A percentile compares a stretch with the other conserved stretches of the same genome.
Evolutionary conservation across 2,888 invertebrate species (phyloP).

Genomic region (Calameuta idolon): DNA sequence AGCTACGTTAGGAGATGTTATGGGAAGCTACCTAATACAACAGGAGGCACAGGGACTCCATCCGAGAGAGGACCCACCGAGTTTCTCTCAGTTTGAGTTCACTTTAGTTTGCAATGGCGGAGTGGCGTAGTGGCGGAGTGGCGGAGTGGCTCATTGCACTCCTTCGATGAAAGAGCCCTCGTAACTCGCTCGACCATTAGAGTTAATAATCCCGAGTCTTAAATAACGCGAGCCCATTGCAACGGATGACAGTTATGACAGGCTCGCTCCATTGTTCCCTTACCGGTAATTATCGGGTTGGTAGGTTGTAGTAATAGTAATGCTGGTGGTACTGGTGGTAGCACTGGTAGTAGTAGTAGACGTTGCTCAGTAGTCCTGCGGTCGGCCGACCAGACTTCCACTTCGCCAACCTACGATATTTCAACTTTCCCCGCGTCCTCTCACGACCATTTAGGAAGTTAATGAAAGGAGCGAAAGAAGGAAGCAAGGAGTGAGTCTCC

Average conservation of each 20-base stretch:
- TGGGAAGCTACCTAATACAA: neutral
- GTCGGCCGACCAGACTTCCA: conserved; percentile 12
- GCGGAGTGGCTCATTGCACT: conserved; percentile 1
- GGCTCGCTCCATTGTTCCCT: conserved; percentile 51
- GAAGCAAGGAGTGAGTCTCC: neutral
- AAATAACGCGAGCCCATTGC: conserved; percentile 48
- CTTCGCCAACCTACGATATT: conserved; percentile 26
- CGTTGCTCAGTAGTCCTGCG: neutral
- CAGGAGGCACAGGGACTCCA: neutral
- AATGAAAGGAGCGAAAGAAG: conserved; percentile 26
- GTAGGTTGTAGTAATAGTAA: neutral
- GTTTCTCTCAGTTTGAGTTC: conserved; percentile 35
- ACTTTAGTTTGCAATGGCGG: conserved; percentile 3
- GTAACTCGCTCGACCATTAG: conserved; percentile 44
- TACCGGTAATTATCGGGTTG: conserved; percentile 50
- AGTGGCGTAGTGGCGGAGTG: neutral
- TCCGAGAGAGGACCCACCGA: conserved; percentile 11
- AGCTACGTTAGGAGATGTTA: neutral
- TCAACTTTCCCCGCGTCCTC: conserved; percentile 33
- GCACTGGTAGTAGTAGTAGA: neutral
- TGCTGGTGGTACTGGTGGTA: neutral
- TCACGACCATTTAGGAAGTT: conserved; percentile 42
- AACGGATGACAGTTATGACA: conserved; percentile 57
- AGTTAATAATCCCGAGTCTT: conserved; percentile 55
- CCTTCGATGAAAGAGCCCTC: conserved; percentile 11